phyloP scores from a whole-genome alignment of 2,888 invertebrate genomes.

The Pollenia amentaria region DNA sequence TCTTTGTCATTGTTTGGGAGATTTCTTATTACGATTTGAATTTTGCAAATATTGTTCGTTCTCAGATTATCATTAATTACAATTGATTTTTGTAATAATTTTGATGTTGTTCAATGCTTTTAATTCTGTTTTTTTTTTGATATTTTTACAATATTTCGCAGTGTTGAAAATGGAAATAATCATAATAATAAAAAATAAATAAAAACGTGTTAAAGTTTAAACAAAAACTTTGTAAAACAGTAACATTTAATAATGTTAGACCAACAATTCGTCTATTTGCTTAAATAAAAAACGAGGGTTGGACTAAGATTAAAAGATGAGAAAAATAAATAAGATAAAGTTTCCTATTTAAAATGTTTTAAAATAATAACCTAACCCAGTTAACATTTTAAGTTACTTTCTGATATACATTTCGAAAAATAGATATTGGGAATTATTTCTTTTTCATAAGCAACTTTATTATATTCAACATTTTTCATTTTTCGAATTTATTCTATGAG shows the following conservation, averaged over 20 bases:
- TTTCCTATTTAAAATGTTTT: too few relatives aligned
- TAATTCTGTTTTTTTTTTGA: constrained; percentile 8
- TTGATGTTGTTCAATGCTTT: constrained; percentile 55
- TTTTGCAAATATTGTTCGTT: constrained; percentile 34
- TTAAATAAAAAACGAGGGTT: constrained; percentile 20
- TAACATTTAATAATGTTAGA: neutral
- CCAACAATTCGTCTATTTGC: neutral
- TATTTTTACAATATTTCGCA: neutral
- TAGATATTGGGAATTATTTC: too few relatives aligned
- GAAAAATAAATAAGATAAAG: too few relatives aligned
- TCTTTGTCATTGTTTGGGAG: constrained; percentile 49
- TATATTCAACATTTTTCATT: too few relatives aligned
- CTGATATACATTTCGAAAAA: neutral
- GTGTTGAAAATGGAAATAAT: constrained; percentile 46
- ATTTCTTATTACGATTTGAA: constrained; percentile 17
- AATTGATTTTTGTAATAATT: constrained; percentile 67
- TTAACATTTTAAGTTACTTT: too few relatives aligned
- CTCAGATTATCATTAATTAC: constrained; percentile 73
- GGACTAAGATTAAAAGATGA: neutral
- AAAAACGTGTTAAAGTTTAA: constrained; percentile 59
- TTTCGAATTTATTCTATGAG: too few relatives aligned
- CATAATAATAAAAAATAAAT: constrained; percentile 13
- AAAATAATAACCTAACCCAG: too few relatives aligned
- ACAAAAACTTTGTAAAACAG: constrained; percentile 55
- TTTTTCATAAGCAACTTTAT: too few relatives aligned